These are phyloP conservation scores for Stegostoma tigrinum DNA, from an alignment of 2,113 vertebrate genomes.

Conservation along the genomic window DNA sequence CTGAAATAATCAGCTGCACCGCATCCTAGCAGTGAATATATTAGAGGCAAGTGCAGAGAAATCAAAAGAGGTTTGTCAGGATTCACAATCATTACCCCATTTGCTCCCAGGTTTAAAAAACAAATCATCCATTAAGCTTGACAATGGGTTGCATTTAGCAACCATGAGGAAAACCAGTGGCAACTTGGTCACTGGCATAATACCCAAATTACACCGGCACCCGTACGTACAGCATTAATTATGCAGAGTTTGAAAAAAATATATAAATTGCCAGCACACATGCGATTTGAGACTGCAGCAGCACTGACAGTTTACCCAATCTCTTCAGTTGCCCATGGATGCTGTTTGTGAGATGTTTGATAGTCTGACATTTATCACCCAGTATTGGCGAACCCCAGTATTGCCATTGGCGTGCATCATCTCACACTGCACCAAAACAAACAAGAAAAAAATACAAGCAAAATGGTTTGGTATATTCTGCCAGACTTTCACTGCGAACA, in stretches of 20 bases:
- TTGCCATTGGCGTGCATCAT: background rate
- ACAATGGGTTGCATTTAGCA: background rate
- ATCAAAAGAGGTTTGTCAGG: background rate
- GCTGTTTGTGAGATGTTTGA: background rate
- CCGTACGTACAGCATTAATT: background rate
- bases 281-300: background rate
- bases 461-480: slow-evolving; percentile 50
- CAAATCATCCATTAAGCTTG: background rate
- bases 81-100: background rate
- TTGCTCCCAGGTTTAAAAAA: background rate
- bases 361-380: background rate
- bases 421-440: background rate
- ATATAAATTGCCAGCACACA: background rate
- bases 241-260: background rate
- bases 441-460: slow-evolving; percentile 39
- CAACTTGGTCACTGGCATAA: background rate
- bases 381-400: background rate
- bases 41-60: background rate
- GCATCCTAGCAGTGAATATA: background rate
- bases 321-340: background rate
- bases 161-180: no score
- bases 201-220: background rate
- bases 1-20: background rate
- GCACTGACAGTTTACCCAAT: background rate
- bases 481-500: slow-evolving; percentile 57